phyloP scores from a whole-genome alignment of 2,113 vertebrate genomes.

The Chloropsis hardwickii region DNA sequence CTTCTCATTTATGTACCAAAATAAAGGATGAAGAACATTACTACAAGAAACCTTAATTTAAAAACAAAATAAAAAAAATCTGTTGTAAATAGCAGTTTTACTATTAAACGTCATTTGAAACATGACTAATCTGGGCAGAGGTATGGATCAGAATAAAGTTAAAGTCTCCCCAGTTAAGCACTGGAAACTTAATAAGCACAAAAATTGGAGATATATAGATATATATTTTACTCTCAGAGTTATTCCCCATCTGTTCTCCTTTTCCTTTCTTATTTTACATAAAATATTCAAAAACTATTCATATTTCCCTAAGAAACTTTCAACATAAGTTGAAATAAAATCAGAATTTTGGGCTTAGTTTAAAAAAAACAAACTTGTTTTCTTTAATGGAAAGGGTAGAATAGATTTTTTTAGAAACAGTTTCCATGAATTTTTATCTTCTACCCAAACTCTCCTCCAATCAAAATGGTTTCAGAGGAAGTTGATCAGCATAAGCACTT shows the following conservation, averaged over 20 bases:
- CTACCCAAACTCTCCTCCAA: neutral
- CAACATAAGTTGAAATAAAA: neutral
- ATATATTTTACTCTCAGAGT: neutral
- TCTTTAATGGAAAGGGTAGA: neutral
- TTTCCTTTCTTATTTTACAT: slow-evolving; percentile 38
- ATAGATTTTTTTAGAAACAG: neutral
- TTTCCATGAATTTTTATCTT: neutral
- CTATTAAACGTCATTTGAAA: neutral
- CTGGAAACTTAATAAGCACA: neutral
- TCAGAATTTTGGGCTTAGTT: neutral
- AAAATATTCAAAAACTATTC: slow-evolving; percentile 55
- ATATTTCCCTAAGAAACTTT: slow-evolving; percentile 17
- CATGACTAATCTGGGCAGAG: neutral
- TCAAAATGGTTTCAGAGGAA: neutral
- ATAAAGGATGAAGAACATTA: neutral
- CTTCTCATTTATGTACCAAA: neutral
- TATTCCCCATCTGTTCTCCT: slow-evolving; percentile 40
- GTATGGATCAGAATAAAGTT: neutral
- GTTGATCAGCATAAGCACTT: neutral
- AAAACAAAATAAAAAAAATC: neutral
- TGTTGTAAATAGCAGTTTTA: neutral
- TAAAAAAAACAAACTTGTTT: neutral
- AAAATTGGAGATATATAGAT: neutral
- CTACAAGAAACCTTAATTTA: neutral
- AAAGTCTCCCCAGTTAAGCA: neutral